phyloP scores from a whole-genome alignment of 1,140 invertebrate species.

The Cyclargus thomasi region DNA sequence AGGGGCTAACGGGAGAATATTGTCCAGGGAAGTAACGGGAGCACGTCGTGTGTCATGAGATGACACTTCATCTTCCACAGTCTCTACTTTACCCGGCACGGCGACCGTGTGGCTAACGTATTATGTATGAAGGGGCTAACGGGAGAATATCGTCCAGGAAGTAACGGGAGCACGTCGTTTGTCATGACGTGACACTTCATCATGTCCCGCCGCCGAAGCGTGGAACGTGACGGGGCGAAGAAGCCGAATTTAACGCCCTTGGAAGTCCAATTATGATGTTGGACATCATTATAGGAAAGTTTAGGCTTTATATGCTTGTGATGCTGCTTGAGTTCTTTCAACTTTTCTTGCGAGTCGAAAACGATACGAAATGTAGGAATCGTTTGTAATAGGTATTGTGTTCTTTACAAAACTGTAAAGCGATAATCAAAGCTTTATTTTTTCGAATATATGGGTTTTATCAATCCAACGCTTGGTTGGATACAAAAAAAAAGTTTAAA shows the following conservation, averaged over 20 bases:
- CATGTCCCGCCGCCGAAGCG: slow-evolving; percentile 34
- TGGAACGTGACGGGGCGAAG: not conserved
- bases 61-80: slow-evolving; percentile 63
- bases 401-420: too few relatives aligned
- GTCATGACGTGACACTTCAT: slow-evolving; percentile 58
- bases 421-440: not conserved
- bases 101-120: too few relatives aligned
- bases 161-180: slow-evolving; percentile 39
- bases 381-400: too few relatives aligned
- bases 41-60: slow-evolving; percentile 51
- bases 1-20: not conserved
- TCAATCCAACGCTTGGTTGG: too few relatives aligned
- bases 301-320: not conserved
- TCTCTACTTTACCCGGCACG: too few relatives aligned
- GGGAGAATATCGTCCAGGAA: not conserved
- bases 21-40: slow-evolving; percentile 4
- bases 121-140: too few relatives aligned
- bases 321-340: too few relatives aligned
- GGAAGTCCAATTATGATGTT: not conserved
- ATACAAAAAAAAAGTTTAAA: too few relatives aligned
- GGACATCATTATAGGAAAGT: not conserved
- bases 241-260: not conserved
- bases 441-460: too few relatives aligned
- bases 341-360: too few relatives aligned
- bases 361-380: too few relatives aligned